Evolutionary conservation across 2,113 vertebrate genomes (phyloP), one percentile per base, ranked within the genome.

Genomic region (Syngnathus scovelli): DNA sequence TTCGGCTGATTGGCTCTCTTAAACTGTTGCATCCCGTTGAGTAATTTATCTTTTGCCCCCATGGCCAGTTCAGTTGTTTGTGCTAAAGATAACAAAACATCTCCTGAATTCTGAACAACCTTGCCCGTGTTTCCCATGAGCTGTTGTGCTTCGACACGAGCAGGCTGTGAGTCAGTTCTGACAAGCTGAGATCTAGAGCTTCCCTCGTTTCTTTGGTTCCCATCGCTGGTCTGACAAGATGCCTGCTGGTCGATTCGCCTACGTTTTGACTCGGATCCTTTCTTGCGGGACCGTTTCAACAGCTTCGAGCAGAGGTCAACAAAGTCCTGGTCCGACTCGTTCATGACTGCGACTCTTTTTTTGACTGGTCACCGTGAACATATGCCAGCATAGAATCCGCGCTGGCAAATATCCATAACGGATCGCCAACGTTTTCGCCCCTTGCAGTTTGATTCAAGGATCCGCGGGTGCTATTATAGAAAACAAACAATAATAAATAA

Each of bases 321-420:
- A 83, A 98, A 98, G 72, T 98, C 95, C 79, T 87, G 92, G 37
- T 95, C 95, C 0, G 94, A 95, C 67, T 97, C 94, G 79, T 96
- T 94, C 96, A 96, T 96, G 60, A 61, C 55, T 59, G 7, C 27
- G 0, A 8, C 1, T 15, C 38, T 43, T 43, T n/a, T 61, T 23
- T 18, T 16, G 44, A 16, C 5, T 12, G 27, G 0, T 66, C 21
- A 7, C 60, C 7, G 64, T 61, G 21, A 73, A 61, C 46, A 44
- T 15, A 33, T 23, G 18, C 3, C 15, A 10, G 48, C 71, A 67
- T 46, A 44, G 36, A 44, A n/a, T 41, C 65, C 13, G 27, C 12
- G 4, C 12, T 69, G 62, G 36, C 60, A 5, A 10, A 37, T 0
- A 37, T 16, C 62, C 63, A 71, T 0, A 12, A 1, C 1, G 23